Conservation (phyloP, 2,113 vertebrate species). For the Petromus typicus region DNA sequence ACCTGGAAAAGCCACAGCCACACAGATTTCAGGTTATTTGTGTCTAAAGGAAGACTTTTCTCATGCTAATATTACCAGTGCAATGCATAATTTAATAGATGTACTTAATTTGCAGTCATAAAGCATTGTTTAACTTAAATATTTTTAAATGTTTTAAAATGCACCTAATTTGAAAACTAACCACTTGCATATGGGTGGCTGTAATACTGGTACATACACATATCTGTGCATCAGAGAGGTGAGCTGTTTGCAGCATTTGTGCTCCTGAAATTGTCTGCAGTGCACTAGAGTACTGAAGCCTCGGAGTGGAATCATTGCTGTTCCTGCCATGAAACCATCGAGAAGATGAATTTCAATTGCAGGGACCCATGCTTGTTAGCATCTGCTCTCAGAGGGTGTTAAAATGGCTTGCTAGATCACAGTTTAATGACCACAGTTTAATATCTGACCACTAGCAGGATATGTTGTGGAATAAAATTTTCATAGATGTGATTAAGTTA, state of each 20-base stretch:
- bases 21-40: not conserved
- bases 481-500: not conserved
- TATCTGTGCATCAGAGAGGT: too few species aligned
- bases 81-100: not conserved
- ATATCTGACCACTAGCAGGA: not conserved
- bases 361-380: not conserved
- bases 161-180: not conserved
- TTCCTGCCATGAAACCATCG: not conserved
- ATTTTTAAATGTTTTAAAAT: not conserved
- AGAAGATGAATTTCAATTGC: not conserved
- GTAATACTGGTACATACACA: too few species aligned
- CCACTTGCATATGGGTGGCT: not conserved
- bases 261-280: not conserved
- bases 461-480: not conserved
- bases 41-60: not conserved
- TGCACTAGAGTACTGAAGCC: rapidly evolving
- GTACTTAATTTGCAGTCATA: not conserved
- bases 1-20: not conserved
- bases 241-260: not conserved
- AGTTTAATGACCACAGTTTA: not conserved
- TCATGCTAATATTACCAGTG: not conserved
- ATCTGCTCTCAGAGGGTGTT: not conserved
- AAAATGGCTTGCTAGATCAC: not conserved
- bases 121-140: not conserved
- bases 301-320: too few species aligned